phyloP scores from a whole-genome alignment of 2,113 vertebrate genomes.

The Thymallus thymallus region DNA sequence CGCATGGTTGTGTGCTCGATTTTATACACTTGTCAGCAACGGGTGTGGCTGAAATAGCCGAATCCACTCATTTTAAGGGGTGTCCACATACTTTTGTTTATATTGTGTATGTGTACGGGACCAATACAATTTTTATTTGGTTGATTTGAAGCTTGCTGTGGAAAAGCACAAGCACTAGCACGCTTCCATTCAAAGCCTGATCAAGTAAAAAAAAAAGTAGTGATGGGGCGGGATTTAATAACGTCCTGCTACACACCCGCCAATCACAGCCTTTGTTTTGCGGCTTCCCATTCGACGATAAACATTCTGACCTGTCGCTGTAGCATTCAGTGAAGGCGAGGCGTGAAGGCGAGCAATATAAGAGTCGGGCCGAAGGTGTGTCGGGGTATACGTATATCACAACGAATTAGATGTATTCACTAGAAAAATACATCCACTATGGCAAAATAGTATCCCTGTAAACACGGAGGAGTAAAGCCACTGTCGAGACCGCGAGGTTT shows the following conservation, averaged over 20 bases:
- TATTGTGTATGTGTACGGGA: no score
- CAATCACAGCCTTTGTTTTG: conserved; percentile 77
- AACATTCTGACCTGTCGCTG: conserved; percentile 50
- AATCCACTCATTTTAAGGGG: no score
- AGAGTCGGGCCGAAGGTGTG: conserved; percentile 17
- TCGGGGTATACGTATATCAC: background rate
- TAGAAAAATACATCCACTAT: background rate
- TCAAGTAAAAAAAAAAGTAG: conserved; percentile 67
- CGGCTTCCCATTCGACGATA: conserved; percentile 64
- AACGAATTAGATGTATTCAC: conserved; percentile 2
- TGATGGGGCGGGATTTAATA: conserved; percentile 26
- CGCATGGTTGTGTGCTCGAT: no score
- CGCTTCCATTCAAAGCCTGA: conserved; percentile 31
- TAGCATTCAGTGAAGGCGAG: background rate
- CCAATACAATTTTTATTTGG: no score
- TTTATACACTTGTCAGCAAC: no score
- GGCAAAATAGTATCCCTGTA: background rate
- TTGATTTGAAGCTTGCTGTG: no score
- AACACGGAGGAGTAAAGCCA: background rate
- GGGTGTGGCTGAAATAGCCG: no score
- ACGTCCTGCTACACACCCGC: conserved; percentile 8
- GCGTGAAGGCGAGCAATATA: conserved; percentile 15
- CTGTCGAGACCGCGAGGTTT: background rate
- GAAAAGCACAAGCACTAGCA: background rate
- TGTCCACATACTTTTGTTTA: no score